Evolutionary conservation across 2,797 vertebrate species (phyloP), one percentile per base, ranked within the genome.

Genomic region (Sciurus vulgaris): DNA sequence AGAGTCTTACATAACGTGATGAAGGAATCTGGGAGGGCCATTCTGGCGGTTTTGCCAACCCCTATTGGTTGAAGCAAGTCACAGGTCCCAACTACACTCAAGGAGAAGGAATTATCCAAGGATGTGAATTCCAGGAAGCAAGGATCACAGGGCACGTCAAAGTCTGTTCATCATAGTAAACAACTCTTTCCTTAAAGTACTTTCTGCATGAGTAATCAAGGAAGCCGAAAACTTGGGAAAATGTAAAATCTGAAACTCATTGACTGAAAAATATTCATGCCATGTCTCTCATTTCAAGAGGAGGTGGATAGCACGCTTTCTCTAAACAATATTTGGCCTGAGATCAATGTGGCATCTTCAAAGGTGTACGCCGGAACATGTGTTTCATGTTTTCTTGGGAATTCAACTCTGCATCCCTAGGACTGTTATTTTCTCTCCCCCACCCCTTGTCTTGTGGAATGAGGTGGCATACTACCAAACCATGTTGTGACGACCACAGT

Each of bases 401-500:
- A 93, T 95, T 94, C 33, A 47, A 26, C 74, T 86, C 70, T 22
- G 61, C 54, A 69, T 89, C 70, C n/a, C 61, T 70, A 17, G 96
- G 95, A 96, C 90, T 96, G 61, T 93, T 95, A 86, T 88, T 96
- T 96, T 89, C 81, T 95, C 59, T n/a, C 85, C 61, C 73, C 7
- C 38, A 38, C 38, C 38, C 82, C 94, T 89, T 76, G 92, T 93
- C 96, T 83, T 96, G 70, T 93, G 96, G 94, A 97, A 94, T 84
- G 95, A 97, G 83, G 85, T 96, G 95, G 91, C 87, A 65, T 87
- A 24, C 93, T 12, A 1, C 91, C 96, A 97, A 98, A 93, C n/a
- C 79, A 92, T 91, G 91, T 84, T 41, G 9, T 5, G 89, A 89
- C 69, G 91, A 63, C 92, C 93, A 49, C 70, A 95, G 87, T 38